A percentile compares a stretch with the other conserved stretches of the same genome.
These are phyloP conservation scores for Trissolcus japonicus DNA, from an alignment of 2,888 invertebrate genomes.

Conservation along the genomic window DNA sequence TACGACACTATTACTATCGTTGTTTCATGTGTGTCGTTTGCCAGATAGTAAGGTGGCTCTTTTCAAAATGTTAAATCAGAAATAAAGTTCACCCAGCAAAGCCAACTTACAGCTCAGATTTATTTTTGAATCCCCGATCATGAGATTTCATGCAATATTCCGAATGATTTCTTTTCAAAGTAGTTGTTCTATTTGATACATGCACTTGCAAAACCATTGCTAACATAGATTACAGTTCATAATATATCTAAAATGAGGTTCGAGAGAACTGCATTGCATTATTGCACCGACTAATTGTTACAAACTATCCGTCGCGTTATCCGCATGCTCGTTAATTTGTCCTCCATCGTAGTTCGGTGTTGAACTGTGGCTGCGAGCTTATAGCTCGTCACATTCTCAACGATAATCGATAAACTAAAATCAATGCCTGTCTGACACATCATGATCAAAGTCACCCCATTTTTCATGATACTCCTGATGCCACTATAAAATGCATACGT, in stretches of 20 bases:
- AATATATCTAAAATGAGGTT: slow-evolving; percentile 18
- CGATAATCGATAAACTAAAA: slow-evolving; percentile 49
- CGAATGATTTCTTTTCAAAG: too few relatives aligned
- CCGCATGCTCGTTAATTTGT: slow-evolving; percentile 54
- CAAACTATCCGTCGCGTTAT: slow-evolving; percentile 62
- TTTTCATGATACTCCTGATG: slow-evolving; percentile 23
- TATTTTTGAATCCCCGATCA: background rate
- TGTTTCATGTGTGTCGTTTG: slow-evolving; percentile 38
- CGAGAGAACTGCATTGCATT: slow-evolving; percentile 53
- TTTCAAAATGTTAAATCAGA: slow-evolving; percentile 33
- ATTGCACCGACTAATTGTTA: slow-evolving; percentile 64
- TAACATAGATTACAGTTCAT: too few relatives aligned
- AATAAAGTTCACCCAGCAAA: background rate
- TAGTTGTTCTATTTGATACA: too few relatives aligned
- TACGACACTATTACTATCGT: slow-evolving; percentile 45
- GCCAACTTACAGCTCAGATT: background rate
- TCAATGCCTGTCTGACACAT: slow-evolving; percentile 28
- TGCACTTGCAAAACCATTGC: too few relatives aligned
- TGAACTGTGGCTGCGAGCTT: slow-evolving; percentile 49
- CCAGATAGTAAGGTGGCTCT: slow-evolving; percentile 16
- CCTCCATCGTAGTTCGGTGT: slow-evolving; percentile 39
- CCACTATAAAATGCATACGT: slow-evolving; percentile 1
- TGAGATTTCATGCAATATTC: too few relatives aligned
- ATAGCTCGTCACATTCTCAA: slow-evolving; percentile 46
- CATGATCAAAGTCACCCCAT: slow-evolving; percentile 31